phyloP scores from a whole-genome alignment of 2,797 vertebrate species.

The Hydrophis major region DNA sequence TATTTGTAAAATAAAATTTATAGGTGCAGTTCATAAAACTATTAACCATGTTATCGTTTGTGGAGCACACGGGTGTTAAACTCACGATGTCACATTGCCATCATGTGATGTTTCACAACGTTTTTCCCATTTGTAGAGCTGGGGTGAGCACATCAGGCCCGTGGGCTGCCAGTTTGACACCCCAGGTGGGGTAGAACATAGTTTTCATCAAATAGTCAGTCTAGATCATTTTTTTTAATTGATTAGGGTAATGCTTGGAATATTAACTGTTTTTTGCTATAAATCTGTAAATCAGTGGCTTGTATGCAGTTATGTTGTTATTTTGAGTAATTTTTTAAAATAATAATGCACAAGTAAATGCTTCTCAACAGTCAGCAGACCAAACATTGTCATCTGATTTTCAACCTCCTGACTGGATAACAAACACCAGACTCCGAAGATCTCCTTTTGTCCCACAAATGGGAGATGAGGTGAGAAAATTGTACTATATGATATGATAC shows the following conservation, averaged over 20 bases:
- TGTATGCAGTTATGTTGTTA: neutral
- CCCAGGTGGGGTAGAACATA: neutral
- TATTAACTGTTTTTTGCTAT: neutral
- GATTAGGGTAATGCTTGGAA: neutral
- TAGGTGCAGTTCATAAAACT: neutral
- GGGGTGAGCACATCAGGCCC: no score
- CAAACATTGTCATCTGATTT: constrained; percentile 84
- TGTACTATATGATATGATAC: neutral
- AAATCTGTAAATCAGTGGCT: neutral
- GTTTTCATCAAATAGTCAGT: neutral
- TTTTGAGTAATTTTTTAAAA: neutral
- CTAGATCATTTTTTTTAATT: neutral
- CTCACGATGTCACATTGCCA: no score
- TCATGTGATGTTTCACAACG: no score
- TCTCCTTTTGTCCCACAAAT: constrained; percentile 98
- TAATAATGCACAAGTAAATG: constrained; percentile 68
- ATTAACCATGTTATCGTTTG: neutral
- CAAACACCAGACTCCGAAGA: constrained; percentile 89
- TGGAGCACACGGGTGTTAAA: neutral
- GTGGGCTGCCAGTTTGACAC: no score
- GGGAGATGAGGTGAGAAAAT: constrained; percentile 89
- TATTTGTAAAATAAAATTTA: neutral
- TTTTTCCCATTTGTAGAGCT: no score
- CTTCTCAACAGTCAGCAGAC: constrained; percentile 73
- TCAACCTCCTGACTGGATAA: constrained; percentile 92